phyloP scores from a whole-genome alignment of 2,888 invertebrate species.

The Leptopterna dolabrata region DNA sequence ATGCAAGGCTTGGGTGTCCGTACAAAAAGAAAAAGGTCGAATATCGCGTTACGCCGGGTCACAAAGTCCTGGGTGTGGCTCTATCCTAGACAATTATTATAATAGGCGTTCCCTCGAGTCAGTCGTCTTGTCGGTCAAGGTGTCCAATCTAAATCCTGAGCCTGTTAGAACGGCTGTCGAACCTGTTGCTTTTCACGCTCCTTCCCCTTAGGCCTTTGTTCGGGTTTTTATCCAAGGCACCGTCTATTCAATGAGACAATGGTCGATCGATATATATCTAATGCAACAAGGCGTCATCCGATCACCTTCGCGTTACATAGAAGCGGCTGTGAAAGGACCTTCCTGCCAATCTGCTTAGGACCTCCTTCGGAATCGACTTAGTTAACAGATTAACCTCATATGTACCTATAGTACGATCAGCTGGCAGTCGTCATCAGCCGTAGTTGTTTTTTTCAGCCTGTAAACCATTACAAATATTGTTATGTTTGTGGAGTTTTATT shows the following conservation, averaged over 20 bases:
- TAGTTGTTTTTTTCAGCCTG: too few relatives aligned
- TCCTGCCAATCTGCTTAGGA: not conserved
- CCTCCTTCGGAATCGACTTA: not conserved
- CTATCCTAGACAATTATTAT: not conserved
- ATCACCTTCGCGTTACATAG: not conserved
- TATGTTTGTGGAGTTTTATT: too few relatives aligned
- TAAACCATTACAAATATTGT: too few relatives aligned
- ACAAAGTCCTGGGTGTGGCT: not conserved
- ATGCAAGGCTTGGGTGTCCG: not conserved
- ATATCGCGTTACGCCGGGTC: not conserved
- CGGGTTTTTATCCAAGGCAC: not conserved
- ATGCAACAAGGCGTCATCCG: not conserved
- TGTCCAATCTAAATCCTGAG: not conserved
- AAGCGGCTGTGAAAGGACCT: not conserved
- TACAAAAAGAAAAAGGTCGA: not conserved
- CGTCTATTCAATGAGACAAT: slow-evolving; percentile 1
- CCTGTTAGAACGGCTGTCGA: not conserved
- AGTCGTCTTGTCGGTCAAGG: slow-evolving; percentile 6
- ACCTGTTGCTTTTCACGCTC: not conserved
- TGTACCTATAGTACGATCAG: too few relatives aligned
- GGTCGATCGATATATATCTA: not conserved
- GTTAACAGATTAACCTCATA: too few relatives aligned
- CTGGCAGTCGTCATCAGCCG: too few relatives aligned
- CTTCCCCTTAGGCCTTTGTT: not conserved
- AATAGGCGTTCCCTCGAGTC: not conserved